A percentile compares a stretch with the other conserved stretches of the same genome.
Evolutionary conservation across 2,113 vertebrate genomes (phyloP).

Genomic region (Microcebus ravelobensis): DNA sequence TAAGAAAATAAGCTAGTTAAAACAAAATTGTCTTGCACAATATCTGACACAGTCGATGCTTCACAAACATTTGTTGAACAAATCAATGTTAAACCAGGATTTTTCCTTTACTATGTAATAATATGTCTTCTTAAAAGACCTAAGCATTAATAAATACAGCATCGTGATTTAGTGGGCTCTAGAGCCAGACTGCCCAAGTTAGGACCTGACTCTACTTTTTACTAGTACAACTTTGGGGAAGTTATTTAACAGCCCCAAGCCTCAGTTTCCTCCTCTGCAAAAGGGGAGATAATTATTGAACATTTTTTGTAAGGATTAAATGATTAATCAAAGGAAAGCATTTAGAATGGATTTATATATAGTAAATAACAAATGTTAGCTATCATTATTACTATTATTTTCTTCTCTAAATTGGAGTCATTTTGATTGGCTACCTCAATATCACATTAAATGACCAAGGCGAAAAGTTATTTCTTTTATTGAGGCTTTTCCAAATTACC

Average conservation of each 20-base stretch:
- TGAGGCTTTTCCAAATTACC: background rate
- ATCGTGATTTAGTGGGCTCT: background rate
- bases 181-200: background rate
- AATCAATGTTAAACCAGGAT: background rate
- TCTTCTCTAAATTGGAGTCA: slow-evolving; percentile 12
- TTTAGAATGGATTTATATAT: background rate
- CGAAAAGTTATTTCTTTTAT: background rate
- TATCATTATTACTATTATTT: slow-evolving; percentile 11
- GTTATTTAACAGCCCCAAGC: slow-evolving; percentile 9
- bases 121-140: background rate
- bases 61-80: background rate
- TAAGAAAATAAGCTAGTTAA: background rate
- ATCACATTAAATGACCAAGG: slow-evolving; percentile 27
- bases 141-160: background rate
- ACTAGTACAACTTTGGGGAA: background rate
- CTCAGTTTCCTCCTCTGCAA: background rate
- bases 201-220: background rate
- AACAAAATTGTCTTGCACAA: background rate
- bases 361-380: background rate
- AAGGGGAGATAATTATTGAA: background rate
- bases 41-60: background rate
- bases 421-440: slow-evolving; percentile 28
- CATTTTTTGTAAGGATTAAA: background rate
- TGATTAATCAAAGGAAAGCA: slow-evolving; percentile 27
- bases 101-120: background rate